Evolutionary conservation across 2,888 invertebrate genomes (phyloP), one percentile per base, ranked within the genome.

Genomic region (Lathronympha strigana): DNA sequence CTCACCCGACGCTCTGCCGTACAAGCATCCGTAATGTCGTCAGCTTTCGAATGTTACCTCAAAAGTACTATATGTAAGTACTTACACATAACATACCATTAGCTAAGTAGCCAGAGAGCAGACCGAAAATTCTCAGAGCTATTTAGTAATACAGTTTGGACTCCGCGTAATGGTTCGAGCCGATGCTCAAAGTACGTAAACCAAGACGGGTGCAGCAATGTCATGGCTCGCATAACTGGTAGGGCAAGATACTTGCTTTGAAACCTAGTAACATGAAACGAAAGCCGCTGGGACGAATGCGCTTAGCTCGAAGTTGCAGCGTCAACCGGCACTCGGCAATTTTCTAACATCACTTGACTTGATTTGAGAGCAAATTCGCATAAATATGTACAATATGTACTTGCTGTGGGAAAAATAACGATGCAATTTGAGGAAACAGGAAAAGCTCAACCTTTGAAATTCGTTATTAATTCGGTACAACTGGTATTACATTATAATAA

Each of bases 191-290:
- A 57, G 28, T 17, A 47, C 43, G 54, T 60, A 61, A 63, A 53
- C 57, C 63, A 45, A 19, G 45, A 31, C 49, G 66, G 23, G 40
- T 63, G 68, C 62, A 68, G 70, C 73, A 80, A 82, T 80, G 80
- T 77, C 79, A 81, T 67, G 76, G 78, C 71, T 69, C 68, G 73
- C 61, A 72, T 73, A 80, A 84, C 85, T 76, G 75, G 86, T 84
- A 76, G 75, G 70, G 69, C 79, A 53, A 75, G 80, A 66, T 77
- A 60, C 62, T 67, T 72, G 68, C 71, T 74, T 85, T 76, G 88
- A 87, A 88, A 89, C 84, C 79, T 74, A 66, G 73, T 79, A 76
- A 78, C 69, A 76, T 72, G 82, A 81, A 82, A 80, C 76, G 84
- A 85, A 85, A 85, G 82, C 79, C 76, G 73, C 76, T 75, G 68